A percentile compares a stretch with the other conserved stretches of the same genome.
These are phyloP conservation scores for Oligia strigilis DNA, from an alignment of 2,888 invertebrate genomes.

Conservation along the genomic window DNA sequence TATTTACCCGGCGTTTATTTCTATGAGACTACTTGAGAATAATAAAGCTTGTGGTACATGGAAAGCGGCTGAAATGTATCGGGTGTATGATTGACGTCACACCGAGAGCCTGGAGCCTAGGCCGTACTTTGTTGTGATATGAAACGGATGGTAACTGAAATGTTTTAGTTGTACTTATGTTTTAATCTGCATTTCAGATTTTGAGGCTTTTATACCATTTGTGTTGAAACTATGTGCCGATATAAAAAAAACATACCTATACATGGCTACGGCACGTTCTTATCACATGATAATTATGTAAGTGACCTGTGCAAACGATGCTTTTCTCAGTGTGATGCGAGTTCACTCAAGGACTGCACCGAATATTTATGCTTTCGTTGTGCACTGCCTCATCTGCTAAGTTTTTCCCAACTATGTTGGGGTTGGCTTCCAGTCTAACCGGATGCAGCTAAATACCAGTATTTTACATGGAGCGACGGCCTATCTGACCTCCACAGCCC, in stretches of 20 bases:
- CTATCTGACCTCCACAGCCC: neutral
- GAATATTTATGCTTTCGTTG: neutral
- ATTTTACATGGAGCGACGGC: neutral
- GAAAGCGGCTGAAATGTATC: neutral
- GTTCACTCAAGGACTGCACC: neutral
- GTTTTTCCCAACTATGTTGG: neutral
- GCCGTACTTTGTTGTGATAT: neutral
- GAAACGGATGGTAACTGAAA: neutral
- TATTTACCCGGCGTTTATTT: slow-evolving; percentile 45
- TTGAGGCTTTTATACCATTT: neutral
- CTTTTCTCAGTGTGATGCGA: neutral
- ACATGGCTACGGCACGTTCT: neutral
- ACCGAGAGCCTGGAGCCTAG: neutral
- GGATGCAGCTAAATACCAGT: neutral
- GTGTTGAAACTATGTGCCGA: neutral
- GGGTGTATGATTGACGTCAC: neutral
- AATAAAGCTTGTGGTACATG: neutral
- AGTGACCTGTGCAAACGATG: neutral
- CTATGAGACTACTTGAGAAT: slow-evolving; percentile 9
- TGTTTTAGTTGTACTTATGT: neutral
- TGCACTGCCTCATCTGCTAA: neutral
- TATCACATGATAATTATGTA: neutral
- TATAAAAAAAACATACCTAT: neutral
- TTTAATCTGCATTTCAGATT: neutral
- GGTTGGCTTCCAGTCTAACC: neutral